Evolutionary conservation across 2,113 vertebrate species (phyloP), one percentile per base, ranked within the genome.

Genomic region (Coryphaenoides rupestris): DNA sequence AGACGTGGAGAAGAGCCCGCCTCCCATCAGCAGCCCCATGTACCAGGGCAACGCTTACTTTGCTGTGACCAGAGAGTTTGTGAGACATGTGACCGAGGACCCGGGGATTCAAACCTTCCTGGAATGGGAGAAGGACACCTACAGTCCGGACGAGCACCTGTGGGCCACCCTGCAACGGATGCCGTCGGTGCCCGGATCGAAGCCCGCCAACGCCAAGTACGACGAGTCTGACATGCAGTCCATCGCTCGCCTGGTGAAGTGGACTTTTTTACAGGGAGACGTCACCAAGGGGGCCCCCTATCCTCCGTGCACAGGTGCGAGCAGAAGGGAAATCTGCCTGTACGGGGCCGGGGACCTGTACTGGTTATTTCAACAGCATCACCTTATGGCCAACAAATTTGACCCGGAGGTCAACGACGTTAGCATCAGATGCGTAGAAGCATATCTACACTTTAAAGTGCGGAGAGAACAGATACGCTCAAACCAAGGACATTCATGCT

Each of bases 311-410:
- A 88, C 85, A 0, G 95, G 96, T 1, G 3, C 0, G 19, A 78
- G 93, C 79, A 90, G 80, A 62, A 89, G 91, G 52, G 0, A 85
- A 0, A 1, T 96, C 53, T 98, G 96, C 62, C 58, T 98, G 52
- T 97, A 95, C 1, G 96, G 95, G 0, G 47, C 10, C 0, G 95
- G 94, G 0, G 96, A 98, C 65, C 70, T 98, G 21, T 28, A 21
- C 1, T 98, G 95, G 94, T 74, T 98, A 56, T 66, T 96, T 0
- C 78, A 52, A 50, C 93, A 93, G 58, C 92, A 91, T 0, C 96
- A 96, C 1, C 85, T 98, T 14, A 66, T 98, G 23, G 96, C 94
- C 69, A 98, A 98, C 83, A 98, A 98, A 84, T 96, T 98, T 83
- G 94, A 98, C 70, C 92, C 93, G 0, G 54, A 21, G 1, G 83